Evolutionary conservation across 1,140 invertebrate genomes (phyloP), one percentile per base, ranked within the genome.

Genomic region (Ganaspis sp.): DNA sequence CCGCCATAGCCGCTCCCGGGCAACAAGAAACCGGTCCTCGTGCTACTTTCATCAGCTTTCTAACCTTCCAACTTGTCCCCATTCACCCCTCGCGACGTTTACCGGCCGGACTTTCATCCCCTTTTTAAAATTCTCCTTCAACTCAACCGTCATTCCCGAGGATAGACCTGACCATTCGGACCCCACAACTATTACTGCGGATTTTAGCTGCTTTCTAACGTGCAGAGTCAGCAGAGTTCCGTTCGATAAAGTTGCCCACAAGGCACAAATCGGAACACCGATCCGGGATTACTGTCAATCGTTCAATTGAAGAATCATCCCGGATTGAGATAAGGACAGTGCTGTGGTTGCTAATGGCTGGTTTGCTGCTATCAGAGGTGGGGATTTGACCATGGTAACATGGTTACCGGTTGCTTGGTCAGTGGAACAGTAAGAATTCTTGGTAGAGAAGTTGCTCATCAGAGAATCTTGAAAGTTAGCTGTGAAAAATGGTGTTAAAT

Each of bases 1-100:
- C 87, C 87, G 88, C 89, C 88, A 90, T 89, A 89, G 89, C 87
- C 88, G 88, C 88, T 89, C 85, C 86, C 84, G 86, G 81, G 84
- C 78, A 58, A 77, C 53, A 76, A n/a, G 72, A 38, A 78, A 80
- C 75, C 78, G 78, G 74, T 82, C 64, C 70, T 70, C 40, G 69
- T 53, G 70, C 26, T 34, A 37, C 49, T 45, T 49, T 49, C 21
- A 15, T 37, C 69, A 11, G 38, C 37, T 42, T 64, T 64, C 49
- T 74, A 11, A 23, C 12, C 54, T 45, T 37, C 8, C 42, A 37
- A 38, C 53, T 37, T 37, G 15, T 45, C 12, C 34, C 53, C 12
- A 34, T 72, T 42, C 26, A 11, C 29, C 49, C 4, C 40, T 53
- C 29, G 26, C 34, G 29, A 64, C 23, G 29, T 8, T 64, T n/a